These are phyloP conservation scores for Xyrichtys novacula DNA, from an alignment of 2,797 vertebrate species.

Conservation along the genomic window DNA sequence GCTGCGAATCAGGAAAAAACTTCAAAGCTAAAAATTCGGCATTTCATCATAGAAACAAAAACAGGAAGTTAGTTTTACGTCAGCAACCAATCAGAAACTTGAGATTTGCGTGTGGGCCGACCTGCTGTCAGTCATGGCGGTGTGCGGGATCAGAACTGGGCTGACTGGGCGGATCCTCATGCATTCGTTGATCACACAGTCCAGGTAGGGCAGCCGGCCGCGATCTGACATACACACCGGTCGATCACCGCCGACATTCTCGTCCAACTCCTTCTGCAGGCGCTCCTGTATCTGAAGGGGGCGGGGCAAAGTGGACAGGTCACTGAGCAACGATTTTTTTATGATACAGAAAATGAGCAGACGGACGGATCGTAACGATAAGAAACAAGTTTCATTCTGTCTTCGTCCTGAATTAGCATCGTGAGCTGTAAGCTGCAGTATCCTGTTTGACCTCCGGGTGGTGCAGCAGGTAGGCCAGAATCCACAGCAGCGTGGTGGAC, in stretches of 20 bases:
- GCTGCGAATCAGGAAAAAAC: conserved; percentile 49
- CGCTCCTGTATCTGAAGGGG: conserved; percentile 79
- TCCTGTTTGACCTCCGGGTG: conserved; percentile 70
- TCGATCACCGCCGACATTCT: conserved; percentile 74
- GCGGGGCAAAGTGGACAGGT: not conserved
- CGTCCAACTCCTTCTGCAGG: conserved; percentile 83
- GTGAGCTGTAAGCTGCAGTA: not conserved
- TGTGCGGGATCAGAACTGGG: conserved; percentile 85
- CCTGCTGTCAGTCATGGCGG: conserved; percentile 84
- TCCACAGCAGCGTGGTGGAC: conserved; percentile 85
- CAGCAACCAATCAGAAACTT: too few species aligned
- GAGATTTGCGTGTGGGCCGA: conserved; percentile 38
- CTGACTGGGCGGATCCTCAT: conserved; percentile 87
- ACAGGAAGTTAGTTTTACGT: too few species aligned
- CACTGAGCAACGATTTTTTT: too few species aligned
- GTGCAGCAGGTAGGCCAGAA: conserved; percentile 85
- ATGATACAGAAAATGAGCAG: too few species aligned
- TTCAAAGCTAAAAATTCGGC: too few species aligned
- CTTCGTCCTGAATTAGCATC: too few species aligned
- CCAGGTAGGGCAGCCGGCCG: conserved; percentile 78
- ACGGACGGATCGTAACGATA: too few species aligned
- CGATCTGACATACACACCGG: conserved; percentile 75
- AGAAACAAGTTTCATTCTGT: too few species aligned
- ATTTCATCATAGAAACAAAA: too few species aligned
- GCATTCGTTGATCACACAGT: conserved; percentile 84